Evolutionary conservation across 2,113 vertebrate species (phyloP).

Genomic region (Nothocercus nigrocapillus): DNA sequence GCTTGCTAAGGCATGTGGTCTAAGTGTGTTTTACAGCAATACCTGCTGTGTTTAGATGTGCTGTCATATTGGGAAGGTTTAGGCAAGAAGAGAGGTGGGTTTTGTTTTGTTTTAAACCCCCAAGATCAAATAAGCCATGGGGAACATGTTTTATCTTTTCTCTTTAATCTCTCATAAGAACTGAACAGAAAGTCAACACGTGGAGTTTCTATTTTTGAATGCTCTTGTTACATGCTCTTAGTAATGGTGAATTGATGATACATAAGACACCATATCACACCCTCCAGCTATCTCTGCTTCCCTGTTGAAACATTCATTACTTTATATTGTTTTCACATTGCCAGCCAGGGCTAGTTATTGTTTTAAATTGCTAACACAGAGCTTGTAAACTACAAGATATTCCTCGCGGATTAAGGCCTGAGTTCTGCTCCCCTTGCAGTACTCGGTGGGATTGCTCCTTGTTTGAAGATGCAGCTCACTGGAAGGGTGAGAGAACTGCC

Average conservation of each 20-base stretch:
- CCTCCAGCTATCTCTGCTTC: constrained; percentile 68
- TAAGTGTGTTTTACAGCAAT: background rate
- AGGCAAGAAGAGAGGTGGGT: background rate
- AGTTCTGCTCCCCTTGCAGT: background rate
- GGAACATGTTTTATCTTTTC: constrained; percentile 50
- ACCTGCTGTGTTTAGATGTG: background rate
- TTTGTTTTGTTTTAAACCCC: background rate
- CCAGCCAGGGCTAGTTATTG: constrained; percentile 67
- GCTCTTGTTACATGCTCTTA: constrained; percentile 61
- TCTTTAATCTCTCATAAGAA: constrained; percentile 51
- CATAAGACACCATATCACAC: constrained; percentile 57
- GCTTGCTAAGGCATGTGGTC: background rate
- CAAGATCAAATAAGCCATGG: constrained; percentile 50
- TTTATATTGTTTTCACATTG: constrained; percentile 65
- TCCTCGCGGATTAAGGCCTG: constrained; percentile 11
- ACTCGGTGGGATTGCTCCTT: background rate
- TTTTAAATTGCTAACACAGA: constrained; percentile 66
- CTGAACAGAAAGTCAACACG: constrained; percentile 59
- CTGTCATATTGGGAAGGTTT: background rate
- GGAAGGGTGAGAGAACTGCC: background rate
- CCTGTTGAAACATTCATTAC: constrained; percentile 71
- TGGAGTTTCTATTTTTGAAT: constrained; percentile 52
- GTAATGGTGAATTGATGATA: constrained; percentile 65
- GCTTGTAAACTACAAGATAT: constrained; percentile 65
- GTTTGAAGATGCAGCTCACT: background rate